Evolutionary conservation across 2,797 vertebrate species (phyloP), one percentile per base, ranked within the genome.

Genomic region (Lepidocolaptes lacrymiger): DNA sequence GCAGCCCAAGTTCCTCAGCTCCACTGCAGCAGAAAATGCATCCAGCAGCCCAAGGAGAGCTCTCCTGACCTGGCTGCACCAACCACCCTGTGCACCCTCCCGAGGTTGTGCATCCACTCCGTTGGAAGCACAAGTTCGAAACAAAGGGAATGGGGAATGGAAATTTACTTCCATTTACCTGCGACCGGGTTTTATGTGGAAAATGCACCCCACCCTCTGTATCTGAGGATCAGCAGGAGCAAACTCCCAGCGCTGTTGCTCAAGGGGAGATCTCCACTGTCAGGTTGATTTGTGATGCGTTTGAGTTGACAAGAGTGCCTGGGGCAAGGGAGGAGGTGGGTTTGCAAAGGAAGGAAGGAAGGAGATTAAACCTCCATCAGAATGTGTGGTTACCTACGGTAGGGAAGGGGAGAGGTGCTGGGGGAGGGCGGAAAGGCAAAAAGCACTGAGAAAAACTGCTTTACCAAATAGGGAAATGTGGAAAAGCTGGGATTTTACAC

Each of bases 331-430:
- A 93, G 93, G 94, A 93, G 91, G 69, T 78, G 80, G 95, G 84
- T 94, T 85, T 68, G 89, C 79, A 87, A 93, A 96, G 93, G 96
- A 96, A 96, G 96, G 95, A 97, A 96, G 93, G 91, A 96, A 97
- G 91, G 73, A 95, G 96, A 97, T 96, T 95, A 95, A 94, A 95
- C 72, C 81, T 64, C 91, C 90, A 87, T 90, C 93, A 89, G 88
- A 93, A 93, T 79, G 91, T 91, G 93, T 27, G 93, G 94, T 90
- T 94, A 91, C 85, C 92, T 91, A 28, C 0, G 16, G 8, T 61
- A 58, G 78, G 94, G 64, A 59, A 88, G 84, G 81, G 82, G 83
- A 85, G 88, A 94, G 92, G 91, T 59, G 3, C 30, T 14, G 86
- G 87, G 89, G 91, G 85, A 86, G 62, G 89, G 66, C 16, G 46